Conservation (phyloP, 1,140 invertebrate species). For the Pseudobourletiella spinata region DNA sequence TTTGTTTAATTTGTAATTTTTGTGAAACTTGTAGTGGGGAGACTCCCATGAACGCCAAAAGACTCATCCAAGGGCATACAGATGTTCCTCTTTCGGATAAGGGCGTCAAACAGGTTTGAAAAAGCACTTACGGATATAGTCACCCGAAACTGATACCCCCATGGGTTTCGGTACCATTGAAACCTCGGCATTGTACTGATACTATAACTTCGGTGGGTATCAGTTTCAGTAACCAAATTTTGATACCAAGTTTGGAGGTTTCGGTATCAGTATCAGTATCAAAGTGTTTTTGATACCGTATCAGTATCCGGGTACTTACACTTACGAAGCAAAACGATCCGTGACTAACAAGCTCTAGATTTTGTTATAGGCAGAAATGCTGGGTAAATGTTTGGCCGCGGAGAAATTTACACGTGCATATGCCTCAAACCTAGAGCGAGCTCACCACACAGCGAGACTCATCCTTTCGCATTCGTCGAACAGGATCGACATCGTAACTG, state of each 20-base stretch:
- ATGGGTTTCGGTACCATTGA: too few relatives aligned
- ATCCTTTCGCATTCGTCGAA: slow-evolving; percentile 14
- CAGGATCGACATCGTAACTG: neutral
- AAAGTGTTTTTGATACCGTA: too few relatives aligned
- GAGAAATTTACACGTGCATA: slow-evolving; percentile 16
- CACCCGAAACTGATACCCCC: too few relatives aligned
- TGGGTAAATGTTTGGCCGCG: slow-evolving; percentile 13
- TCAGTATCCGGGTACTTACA: too few relatives aligned
- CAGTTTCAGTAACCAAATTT: too few relatives aligned
- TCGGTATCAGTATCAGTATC: too few relatives aligned
- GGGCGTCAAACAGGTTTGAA: slow-evolving; percentile 25
- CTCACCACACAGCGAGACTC: slow-evolving; percentile 21
- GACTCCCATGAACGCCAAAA: slow-evolving; percentile 21
- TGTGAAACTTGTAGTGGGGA: too few relatives aligned
- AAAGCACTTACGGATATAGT: neutral
- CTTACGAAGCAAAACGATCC: too few relatives aligned
- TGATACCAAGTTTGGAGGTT: too few relatives aligned
- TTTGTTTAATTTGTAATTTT: too few relatives aligned
- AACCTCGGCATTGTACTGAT: too few relatives aligned
- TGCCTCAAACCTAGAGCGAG: slow-evolving; percentile 21
- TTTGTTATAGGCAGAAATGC: slow-evolving; percentile 18
- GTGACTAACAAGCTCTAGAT: neutral
- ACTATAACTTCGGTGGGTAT: too few relatives aligned
- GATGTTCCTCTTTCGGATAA: slow-evolving; percentile 17
- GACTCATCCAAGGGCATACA: slow-evolving; percentile 26